Evolutionary conservation across 2,113 vertebrate species (phyloP).

Genomic region (Sisor rabdophorus): DNA sequence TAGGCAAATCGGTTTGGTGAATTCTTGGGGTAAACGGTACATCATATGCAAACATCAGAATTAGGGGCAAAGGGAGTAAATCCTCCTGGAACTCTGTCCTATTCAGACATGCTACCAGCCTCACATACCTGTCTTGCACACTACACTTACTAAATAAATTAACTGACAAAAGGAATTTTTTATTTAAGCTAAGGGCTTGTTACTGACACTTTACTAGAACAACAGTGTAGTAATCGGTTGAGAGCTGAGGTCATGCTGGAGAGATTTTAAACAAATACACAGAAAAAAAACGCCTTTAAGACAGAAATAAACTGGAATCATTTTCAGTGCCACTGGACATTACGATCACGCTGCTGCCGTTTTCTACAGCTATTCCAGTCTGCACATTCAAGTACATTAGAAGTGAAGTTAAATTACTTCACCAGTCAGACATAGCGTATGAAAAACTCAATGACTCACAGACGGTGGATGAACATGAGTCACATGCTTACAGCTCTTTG

Average conservation of each 20-base stretch:
- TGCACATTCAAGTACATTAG: constrained; percentile 52
- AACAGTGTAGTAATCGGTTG: constrained; percentile 9
- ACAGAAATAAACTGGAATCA: constrained; percentile 47
- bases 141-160: not conserved
- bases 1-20: too few species aligned
- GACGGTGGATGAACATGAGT: constrained; percentile 13
- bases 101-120: too few species aligned
- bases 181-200: constrained; percentile 12
- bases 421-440: constrained; percentile 26
- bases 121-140: too few species aligned
- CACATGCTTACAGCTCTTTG: constrained; percentile 5
- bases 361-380: constrained; percentile 48
- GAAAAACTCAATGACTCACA: constrained; percentile 19
- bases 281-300: constrained; percentile 36
- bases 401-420: constrained; percentile 53
- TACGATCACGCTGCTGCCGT: constrained; percentile 46
- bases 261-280: constrained; percentile 50
- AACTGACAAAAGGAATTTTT: constrained; percentile 24
- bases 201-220: constrained; percentile 16
- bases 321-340: constrained; percentile 61
- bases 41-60: too few species aligned
- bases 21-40: too few species aligned
- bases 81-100: not conserved
- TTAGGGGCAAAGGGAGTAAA: too few species aligned
- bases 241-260: constrained; percentile 31